A percentile compares a stretch with the other conserved stretches of the same genome.
phyloP scores from a whole-genome alignment of 2,888 invertebrate genomes.

The Synanthedon vespiformis region DNA sequence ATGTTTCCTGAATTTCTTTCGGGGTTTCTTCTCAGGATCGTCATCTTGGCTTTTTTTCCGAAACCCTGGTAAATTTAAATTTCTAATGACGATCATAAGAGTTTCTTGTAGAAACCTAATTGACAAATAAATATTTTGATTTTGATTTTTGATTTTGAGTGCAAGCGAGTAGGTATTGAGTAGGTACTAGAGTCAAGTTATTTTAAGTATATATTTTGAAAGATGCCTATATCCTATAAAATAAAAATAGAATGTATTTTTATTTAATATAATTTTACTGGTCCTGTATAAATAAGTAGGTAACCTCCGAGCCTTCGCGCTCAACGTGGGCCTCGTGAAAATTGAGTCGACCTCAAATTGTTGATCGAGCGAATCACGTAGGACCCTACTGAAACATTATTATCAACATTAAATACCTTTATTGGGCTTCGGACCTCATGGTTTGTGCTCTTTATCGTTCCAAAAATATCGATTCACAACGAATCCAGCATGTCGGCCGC shows the following conservation, averaged over 20 bases:
- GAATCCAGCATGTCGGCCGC: conserved; percentile 69
- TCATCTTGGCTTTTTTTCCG: too few species aligned
- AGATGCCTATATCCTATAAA: not conserved
- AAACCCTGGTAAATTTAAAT: too few species aligned
- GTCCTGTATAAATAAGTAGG: not conserved
- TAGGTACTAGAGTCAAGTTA: too few species aligned
- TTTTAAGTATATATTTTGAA: too few species aligned
- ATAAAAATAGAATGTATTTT: not conserved
- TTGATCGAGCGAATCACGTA: not conserved
- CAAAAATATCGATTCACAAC: conserved; percentile 69
- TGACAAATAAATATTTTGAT: too few species aligned
- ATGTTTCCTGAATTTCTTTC: too few species aligned
- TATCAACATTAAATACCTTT: conserved; percentile 49
- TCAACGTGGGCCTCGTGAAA: conserved; percentile 26
- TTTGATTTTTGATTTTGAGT: too few species aligned
- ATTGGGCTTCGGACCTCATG: conserved; percentile 60
- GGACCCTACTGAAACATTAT: not conserved
- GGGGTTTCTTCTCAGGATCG: too few species aligned
- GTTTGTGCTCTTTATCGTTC: conserved; percentile 59
- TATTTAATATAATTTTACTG: not conserved
- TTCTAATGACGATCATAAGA: too few species aligned
- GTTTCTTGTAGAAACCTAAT: too few species aligned
- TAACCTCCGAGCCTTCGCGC: conserved; percentile 19
- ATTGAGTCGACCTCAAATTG: conserved; percentile 2
- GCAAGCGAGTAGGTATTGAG: too few species aligned